Conservation (phyloP, 1,140 invertebrate species). For the Gonioctena quinquepunctata region DNA sequence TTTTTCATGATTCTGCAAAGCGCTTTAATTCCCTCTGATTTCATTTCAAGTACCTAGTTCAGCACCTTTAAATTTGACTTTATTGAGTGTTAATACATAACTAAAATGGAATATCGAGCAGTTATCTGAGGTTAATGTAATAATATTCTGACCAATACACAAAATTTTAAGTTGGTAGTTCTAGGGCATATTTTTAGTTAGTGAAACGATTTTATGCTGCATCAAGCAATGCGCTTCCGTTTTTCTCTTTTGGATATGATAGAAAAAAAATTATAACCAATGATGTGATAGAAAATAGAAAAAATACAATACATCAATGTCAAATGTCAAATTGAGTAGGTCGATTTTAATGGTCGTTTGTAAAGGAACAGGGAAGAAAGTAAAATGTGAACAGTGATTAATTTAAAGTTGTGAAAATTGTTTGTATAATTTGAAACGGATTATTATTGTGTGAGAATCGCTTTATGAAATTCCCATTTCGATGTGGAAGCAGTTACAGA, state of each 20-base stretch:
- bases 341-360: slow-evolving; percentile 39
- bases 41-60: no score
- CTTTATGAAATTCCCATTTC: slow-evolving; percentile 35
- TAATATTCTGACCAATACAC: no score
- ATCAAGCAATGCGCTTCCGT: background rate
- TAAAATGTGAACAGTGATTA: slow-evolving; percentile 33
- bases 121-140: no score
- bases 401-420: slow-evolving; percentile 13
- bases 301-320: background rate
- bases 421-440: background rate
- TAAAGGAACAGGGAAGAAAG: slow-evolving; percentile 13
- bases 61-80: no score
- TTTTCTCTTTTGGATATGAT: no score
- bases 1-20: no score
- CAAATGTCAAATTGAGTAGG: slow-evolving; percentile 14
- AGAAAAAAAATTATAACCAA: no score
- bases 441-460: background rate
- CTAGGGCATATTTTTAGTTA: slow-evolving; percentile 38
- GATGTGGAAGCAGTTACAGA: slow-evolving; percentile 97
- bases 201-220: background rate
- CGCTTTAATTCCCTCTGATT: no score
- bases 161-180: no score
- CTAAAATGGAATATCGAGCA: no score
- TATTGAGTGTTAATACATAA: no score
- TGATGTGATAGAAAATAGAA: background rate